These are phyloP conservation scores for Allacma fusca DNA, from an alignment of 2,888 invertebrate genomes.

Conservation along the genomic window DNA sequence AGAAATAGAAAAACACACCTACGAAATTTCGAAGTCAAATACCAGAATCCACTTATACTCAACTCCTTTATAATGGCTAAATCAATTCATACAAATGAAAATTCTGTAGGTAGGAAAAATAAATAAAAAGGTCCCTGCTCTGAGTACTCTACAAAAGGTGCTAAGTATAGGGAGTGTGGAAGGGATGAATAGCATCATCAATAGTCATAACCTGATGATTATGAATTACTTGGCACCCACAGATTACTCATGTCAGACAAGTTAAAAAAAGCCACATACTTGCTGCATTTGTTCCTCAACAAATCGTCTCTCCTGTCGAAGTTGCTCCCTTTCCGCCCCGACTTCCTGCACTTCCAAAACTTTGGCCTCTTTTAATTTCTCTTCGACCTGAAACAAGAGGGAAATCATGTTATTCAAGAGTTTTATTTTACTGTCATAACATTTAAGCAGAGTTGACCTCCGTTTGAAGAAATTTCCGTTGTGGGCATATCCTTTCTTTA, in stretches of 20 bases:
- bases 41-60: no score
- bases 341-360: slow-evolving; percentile 59
- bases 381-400: slow-evolving; percentile 51
- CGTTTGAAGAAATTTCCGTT: no score
- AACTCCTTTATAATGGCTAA: no score
- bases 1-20: no score
- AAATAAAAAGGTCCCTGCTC: no score
- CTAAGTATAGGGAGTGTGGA: neutral
- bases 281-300: slow-evolving; percentile 62
- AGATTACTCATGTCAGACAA: neutral
- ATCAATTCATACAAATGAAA: no score
- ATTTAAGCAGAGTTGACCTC: no score
- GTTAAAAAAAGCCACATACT: slow-evolving; percentile 52
- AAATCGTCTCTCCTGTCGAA: slow-evolving; percentile 60
- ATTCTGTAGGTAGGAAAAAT: no score
- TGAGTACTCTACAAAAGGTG: neutral
- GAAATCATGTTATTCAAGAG: neutral
- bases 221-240: neutral
- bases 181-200: neutral
- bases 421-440: no score
- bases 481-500: no score
- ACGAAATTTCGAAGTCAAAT: no score
- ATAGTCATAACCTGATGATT: neutral
- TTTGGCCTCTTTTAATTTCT: slow-evolving; percentile 58
- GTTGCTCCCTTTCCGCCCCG: slow-evolving; percentile 56